Evolutionary conservation across 2,797 vertebrate species (phyloP), one percentile per base, ranked within the genome.

Genomic region (Octomys mimax): DNA sequence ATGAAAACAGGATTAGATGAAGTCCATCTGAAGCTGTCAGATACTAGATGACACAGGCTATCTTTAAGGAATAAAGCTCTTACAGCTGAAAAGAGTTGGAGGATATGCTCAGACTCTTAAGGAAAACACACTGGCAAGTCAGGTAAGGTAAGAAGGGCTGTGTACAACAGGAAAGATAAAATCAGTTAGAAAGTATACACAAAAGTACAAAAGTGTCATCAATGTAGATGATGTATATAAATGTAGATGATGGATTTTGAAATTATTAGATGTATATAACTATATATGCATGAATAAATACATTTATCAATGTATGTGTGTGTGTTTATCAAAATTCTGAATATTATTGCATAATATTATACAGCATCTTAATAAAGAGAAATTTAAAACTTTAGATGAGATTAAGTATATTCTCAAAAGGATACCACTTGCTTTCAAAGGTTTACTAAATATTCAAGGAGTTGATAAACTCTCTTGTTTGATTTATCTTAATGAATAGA

Each of bases 401-500:
- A 42, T 78, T 52, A 83, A 92, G 70, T 6, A 59, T 31, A 31
- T 36, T 22, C 11, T 86, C 31, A 33, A 95, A 79, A 88, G 31
- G 78, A 33, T 1, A 66, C 9, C 6, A 62, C 26, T 92, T 95
- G 33, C 39, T 66, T 92, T 89, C 33, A 73, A 16, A 89, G 54
- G 5, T 61, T 82, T 54, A 86, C 31, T 18, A 57, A 82, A 78
- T 7, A 13, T 89, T 80, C 19, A 66, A 88, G n/a, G 87, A 78
- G 1, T 4, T 24, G 21, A 70, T 46, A 75, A 88, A 59, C 2
- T 71, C 64, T 79, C 39, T 77, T 61, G 54, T 64, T 19, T 2
- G 75, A 88, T 68, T 42, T 88, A 33, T 9, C 68, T 93, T 92
- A 88, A 10, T 54, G 11, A 92, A 80, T 33, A 87, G 46, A 70